Evolutionary conservation across 2,888 invertebrate genomes (phyloP), one percentile per base, ranked within the genome.

Genomic region (Abscondita cerata): DNA sequence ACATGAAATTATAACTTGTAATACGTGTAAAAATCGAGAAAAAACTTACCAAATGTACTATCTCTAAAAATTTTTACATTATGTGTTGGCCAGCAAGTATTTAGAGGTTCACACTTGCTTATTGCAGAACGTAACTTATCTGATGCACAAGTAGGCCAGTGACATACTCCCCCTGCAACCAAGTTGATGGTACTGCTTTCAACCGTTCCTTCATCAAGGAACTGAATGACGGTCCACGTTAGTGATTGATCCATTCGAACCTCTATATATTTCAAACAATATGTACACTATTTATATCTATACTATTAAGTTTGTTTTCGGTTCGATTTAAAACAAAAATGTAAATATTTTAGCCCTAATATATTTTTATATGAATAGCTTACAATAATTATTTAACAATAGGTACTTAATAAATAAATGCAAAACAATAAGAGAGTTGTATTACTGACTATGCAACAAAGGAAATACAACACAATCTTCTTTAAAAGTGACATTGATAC

Each of bases 391-490:
- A n/a, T n/a, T n/a, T n/a, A n/a, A n/a, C n/a, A n/a, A n/a, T n/a
- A n/a, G n/a, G 36, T 36, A 36, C 36, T n/a, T 36, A 36, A 36
- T 31, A n/a, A 36, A 36, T 36, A 36, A 36, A 36, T 36, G 12
- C 11, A 36, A 36, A 36, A 36, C 36, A 36, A 36, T 36, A 11
- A 36, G n/a, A 36, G 36, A 36, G 36, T 31, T 38, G 12, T 12
- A 4, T 38, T 38, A 12, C 4, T 6, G 38, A 12, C 38, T n/a
- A 16, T 41, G 41, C 41, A 41, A 41, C 13, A 41, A 16, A 16
- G 41, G 41, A 41, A 41, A 41, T 41, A 41, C 41, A 41, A 41
- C 41, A 41, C 41, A 41, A 13, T 16, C 16, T 16, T 41, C 41
- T 4, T 41, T 16, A 41, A 41, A 13, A 18, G 13, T 41, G 8